Evolutionary conservation across 2,888 invertebrate genomes (phyloP), one percentile per base, ranked within the genome.

Genomic region (Leucania comma): DNA sequence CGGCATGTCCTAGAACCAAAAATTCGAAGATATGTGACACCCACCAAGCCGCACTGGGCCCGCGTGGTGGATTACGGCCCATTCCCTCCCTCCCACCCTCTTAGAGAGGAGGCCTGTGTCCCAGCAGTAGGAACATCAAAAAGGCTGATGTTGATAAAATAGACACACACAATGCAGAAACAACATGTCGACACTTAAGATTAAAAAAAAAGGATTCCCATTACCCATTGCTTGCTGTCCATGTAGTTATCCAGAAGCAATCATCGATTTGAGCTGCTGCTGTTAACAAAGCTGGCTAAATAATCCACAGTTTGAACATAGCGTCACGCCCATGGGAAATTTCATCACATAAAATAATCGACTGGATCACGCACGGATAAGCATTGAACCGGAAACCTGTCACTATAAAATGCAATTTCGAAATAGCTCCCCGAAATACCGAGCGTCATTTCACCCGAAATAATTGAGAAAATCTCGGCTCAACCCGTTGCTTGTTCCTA

Each of bases 321-420:
- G 12, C 26, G 35, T 59, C 12, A 64, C 12, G 26, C 20, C 65
- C 5, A 48, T 22, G 17, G 14, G 26, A 64, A 48, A 42, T 57
- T 53, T 24, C 10, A 64, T 50, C 20, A 60, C n/a, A n/a, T 32
- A 57, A 50, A 35, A 57, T 46, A 61, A 68, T 48, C 51, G 14
- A 54, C 77, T 26, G 26, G 53, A 69, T 68, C 48, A 22, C 59
- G 48, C 32, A 46, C 54, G 20, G 29, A 60, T 59, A 54, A 46
- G 57, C 61, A 22, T 62, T 58, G 63, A 58, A 38, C 50, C 24
- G 50, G 53, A 59, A 75, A 46, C 20, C n/a, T 70, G 63, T 64
- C 60, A 60, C 38, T 62, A 53, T 22, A 64, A 77, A 77, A 75
- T 60, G 56, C 60, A 75, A 75, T 77, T 72, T 64, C 46, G 51